A percentile compares a stretch with the other conserved stretches of the same genome.
These are phyloP conservation scores for Orthosia gracilis DNA, from an alignment of 2,888 invertebrate species.

Conservation along the genomic window DNA sequence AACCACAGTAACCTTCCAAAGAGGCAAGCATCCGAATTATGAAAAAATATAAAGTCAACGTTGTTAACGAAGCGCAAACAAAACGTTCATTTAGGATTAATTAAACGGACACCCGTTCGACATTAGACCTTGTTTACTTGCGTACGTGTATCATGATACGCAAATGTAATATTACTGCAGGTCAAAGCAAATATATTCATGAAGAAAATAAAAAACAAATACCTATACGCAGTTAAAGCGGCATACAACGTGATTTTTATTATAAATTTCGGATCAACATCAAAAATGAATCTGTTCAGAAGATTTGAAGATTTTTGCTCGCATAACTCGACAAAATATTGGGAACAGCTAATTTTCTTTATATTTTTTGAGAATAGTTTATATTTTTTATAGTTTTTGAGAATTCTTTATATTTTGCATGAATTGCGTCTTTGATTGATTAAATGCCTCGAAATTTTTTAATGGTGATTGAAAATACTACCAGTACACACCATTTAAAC, in stretches of 20 bases:
- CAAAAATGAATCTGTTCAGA: too few species aligned
- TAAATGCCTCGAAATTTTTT: too few species aligned
- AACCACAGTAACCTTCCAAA: neutral
- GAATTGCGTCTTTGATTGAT: too few species aligned
- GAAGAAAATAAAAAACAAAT: neutral
- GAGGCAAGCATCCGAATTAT: constrained; percentile 27
- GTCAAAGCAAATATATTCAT: constrained; percentile 20
- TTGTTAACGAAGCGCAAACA: constrained; percentile 61
- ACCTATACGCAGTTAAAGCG: neutral
- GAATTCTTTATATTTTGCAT: too few species aligned
- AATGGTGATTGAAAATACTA: too few species aligned
- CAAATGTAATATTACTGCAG: constrained; percentile 20
- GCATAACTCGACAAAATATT: too few species aligned
- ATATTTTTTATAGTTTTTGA: too few species aligned
- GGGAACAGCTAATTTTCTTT: too few species aligned
- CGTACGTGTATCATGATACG: constrained; percentile 37
- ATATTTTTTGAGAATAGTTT: too few species aligned
- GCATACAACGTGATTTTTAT: too few species aligned
- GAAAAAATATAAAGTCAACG: constrained; percentile 43
- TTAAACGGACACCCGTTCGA: constrained; percentile 58
- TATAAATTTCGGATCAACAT: too few species aligned
- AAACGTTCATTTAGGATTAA: constrained; percentile 61
- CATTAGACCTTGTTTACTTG: constrained; percentile 61
- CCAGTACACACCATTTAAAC: neutral
- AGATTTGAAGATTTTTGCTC: too few species aligned